Evolutionary conservation across 2,888 invertebrate species (phyloP).

Genomic region (Mantis religiosa): DNA sequence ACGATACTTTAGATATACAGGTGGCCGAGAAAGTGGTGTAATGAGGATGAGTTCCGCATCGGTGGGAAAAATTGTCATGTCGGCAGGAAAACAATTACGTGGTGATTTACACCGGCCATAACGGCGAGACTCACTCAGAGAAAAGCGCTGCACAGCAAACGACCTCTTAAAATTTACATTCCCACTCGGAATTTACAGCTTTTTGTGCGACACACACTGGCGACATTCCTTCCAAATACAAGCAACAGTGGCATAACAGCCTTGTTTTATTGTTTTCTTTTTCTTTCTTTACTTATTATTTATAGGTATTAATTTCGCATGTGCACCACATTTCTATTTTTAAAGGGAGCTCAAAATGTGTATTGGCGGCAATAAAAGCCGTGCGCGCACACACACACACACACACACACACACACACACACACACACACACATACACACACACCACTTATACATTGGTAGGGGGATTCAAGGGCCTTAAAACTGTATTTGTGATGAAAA

Average conservation of each 20-base stretch:
- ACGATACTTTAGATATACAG: not conserved
- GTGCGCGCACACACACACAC: no score
- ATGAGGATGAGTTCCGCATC: not conserved
- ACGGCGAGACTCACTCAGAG: not conserved
- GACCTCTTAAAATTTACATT: not conserved
- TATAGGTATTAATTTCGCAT: no score
- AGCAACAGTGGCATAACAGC: not conserved
- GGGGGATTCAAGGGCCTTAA: no score
- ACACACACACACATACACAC: no score
- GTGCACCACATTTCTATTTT: no score
- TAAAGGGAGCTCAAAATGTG: no score
- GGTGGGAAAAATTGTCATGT: not conserved
- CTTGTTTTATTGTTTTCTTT: no score
- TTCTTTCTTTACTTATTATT: no score
- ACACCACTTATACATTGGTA: no score
- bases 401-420: no score
- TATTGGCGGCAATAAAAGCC: no score
- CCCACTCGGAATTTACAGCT: not conserved
- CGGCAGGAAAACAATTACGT: not conserved
- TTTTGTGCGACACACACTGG: not conserved
- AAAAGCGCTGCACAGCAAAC: not conserved
- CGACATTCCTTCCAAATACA: not conserved
- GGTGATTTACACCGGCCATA: not conserved
- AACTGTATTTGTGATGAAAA: no score
- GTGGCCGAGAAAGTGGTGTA: not conserved